Base-by-base conservation (phyloP, 2,888 invertebrate species). In the Ceriagrion tenellum region DNA sequence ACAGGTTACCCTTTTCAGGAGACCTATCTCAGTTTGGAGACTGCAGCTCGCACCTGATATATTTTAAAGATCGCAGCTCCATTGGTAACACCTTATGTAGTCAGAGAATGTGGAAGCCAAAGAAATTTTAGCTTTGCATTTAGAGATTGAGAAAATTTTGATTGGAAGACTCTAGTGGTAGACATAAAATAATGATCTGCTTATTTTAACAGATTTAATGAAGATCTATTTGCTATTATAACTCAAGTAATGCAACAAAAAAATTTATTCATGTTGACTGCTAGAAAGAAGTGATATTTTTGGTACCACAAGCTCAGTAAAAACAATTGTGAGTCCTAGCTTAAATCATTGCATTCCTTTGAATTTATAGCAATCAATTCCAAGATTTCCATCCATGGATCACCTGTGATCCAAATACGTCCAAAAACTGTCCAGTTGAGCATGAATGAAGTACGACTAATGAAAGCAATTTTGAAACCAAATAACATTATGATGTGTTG, bases 11-110 rank as follows among this genome's bases (percentile, higher is more conserved):
- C 97, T 98, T 95, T 98, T 98, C 96, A 98, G 98, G 96, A 97
- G 98, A 96, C 98, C 98, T 20, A 97, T 98, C 74, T 98, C 98
- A 23, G 97, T 98, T 96, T 98, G 98, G 98, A 98, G 98, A 96
- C 97, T 98, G 96, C 97, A 98, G 96, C 97, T 98, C 95, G 97
- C 97, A 96, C 97, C 96, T 20, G 96, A 96, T 95, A 96, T 96
- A 90, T 96, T 96, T 96, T 96, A 96, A 95, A 59, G 69, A 30
- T 35, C 12, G 47, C 93, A 93, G 47, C 63, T 18, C 74, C 26
- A 69, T 47, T 69, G 93, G 93, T 93, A 93, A 93, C 20, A 55
- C 40, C 35, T 69, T 93, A 26, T 47, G 93, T 93, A 93, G 93
- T 93, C 63, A 47, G 63, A 93, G 40, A 93, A 47, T 63, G 63